These are phyloP conservation scores for Phalacrocorax carbo DNA, from an alignment of 2,113 vertebrate species.

Conservation along the genomic window DNA sequence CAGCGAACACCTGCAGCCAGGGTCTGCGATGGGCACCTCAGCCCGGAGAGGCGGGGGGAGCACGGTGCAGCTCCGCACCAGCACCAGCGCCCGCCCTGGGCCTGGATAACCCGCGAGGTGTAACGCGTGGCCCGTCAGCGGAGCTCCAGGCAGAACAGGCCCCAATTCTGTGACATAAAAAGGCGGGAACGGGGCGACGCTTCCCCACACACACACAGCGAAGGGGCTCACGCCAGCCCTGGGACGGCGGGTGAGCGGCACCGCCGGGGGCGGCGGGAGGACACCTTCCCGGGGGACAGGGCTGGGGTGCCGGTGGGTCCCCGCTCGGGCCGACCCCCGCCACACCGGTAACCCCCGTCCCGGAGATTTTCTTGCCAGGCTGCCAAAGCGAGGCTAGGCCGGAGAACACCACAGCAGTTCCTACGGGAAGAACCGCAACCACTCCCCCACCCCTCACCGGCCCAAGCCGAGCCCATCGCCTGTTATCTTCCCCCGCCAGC, in stretches of 20 bases:
- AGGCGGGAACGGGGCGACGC: accelerated
- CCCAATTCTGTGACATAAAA: accelerated
- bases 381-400: no score
- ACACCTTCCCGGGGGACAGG: no score
- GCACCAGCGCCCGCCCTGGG: accelerated
- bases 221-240: no score
- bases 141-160: no score
- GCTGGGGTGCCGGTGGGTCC: no score
- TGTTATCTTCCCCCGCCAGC: neutral
- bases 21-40: neutral
- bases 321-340: no score
- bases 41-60: no score
- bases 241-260: accelerated
- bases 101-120: accelerated
- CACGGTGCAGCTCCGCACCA: accelerated
- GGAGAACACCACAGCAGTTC: accelerated
- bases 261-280: no score
- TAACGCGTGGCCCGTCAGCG: accelerated
- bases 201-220: neutral
- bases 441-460: accelerated
- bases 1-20: accelerated
- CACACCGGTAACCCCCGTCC: no score
- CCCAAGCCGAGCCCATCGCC: neutral
- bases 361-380: accelerated
- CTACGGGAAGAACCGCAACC: accelerated